These are phyloP conservation scores for Siphamia tubifer DNA, from an alignment of 2,113 vertebrate genomes.

Conservation along the genomic window DNA sequence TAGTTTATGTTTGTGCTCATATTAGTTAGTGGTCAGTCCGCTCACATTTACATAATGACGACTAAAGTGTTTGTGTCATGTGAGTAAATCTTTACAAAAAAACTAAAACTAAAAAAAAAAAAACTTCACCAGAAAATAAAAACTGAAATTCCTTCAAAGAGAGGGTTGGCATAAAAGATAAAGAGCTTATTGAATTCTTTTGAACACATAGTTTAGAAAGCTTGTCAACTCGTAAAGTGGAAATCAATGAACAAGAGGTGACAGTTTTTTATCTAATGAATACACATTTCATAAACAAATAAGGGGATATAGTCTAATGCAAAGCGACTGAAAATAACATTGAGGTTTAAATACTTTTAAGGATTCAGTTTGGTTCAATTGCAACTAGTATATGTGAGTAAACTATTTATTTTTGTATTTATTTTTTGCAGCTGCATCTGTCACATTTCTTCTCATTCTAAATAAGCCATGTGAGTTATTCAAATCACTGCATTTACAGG, in stretches of 20 bases:
- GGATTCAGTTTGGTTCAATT: too few relatives aligned
- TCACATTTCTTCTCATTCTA: too few relatives aligned
- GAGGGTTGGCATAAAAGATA: neutral
- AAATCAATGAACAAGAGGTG: neutral
- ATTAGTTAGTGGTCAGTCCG: neutral
- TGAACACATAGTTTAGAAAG: neutral
- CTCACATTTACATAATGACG: neutral
- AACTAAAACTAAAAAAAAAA: neutral
- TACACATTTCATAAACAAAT: neutral
- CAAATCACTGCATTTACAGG: neutral
- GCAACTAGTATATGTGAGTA: too few relatives aligned
- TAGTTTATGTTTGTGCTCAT: slow-evolving; percentile 17
- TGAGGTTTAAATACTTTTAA: neutral
- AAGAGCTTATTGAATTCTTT: neutral
- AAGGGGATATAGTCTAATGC: too few relatives aligned
- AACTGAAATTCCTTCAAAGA: neutral
- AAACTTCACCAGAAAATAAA: too few relatives aligned
- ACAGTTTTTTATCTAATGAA: neutral
- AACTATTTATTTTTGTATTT: too few relatives aligned
- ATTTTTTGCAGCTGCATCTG: too few relatives aligned
- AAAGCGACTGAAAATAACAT: too few relatives aligned
- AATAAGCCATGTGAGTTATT: neutral
- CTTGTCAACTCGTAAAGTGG: neutral
- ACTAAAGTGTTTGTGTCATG: neutral
- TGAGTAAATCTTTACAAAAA: neutral